A percentile compares a stretch with the other conserved stretches of the same genome.
These are phyloP conservation scores for Osedax fenrisi DNA, from an alignment of 2,888 invertebrate genomes.

Conservation along the genomic window DNA sequence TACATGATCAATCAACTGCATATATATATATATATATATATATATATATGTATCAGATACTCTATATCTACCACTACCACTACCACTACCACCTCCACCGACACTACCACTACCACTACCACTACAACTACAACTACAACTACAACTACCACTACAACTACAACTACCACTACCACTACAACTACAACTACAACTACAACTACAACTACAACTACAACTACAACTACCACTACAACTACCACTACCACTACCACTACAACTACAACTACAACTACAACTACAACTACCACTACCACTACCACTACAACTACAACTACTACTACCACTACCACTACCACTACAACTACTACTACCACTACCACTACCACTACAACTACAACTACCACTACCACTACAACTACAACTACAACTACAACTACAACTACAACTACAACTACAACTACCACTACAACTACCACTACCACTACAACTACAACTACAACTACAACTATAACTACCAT, in stretches of 20 bases:
- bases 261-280: constrained; percentile 15
- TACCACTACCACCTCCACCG: background rate
- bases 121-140: background rate
- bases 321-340: constrained; percentile 8
- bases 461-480: background rate
- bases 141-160: constrained; percentile 3
- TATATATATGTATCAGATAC: too few species aligned
- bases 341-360: constrained; percentile 13
- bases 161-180: constrained; percentile 10
- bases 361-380: constrained; percentile 10
- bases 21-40: too few species aligned
- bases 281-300: constrained; percentile 6
- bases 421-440: background rate
- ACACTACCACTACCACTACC: background rate
- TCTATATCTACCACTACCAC: background rate
- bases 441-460: background rate
- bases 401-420: constrained; percentile 5
- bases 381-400: constrained; percentile 1
- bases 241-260: constrained; percentile 8
- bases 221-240: constrained; percentile 4
- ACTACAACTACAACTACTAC: constrained; percentile 6
- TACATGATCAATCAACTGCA: too few species aligned
- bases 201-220: constrained; percentile 7
- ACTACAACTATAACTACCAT: background rate
- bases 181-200: constrained; percentile 17